Base-by-base conservation (phyloP, 2,113 vertebrate species). In the Heterocephalus glaber region DNA sequence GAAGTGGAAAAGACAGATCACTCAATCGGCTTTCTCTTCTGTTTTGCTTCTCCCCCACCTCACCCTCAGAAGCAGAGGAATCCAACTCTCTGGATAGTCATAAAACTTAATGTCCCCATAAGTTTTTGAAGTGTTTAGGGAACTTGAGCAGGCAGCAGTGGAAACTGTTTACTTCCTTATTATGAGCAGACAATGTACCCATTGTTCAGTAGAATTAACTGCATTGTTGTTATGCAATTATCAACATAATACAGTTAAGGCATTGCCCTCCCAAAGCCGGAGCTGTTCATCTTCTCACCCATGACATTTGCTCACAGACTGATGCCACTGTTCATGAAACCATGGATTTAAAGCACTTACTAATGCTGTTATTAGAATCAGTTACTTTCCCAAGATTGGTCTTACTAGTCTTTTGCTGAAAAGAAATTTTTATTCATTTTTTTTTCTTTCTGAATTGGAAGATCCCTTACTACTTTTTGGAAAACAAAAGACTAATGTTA, bases 91-190 rank as follows among this genome's bases (percentile, higher is more conserved):
- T 26, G 26, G 30, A 35, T 70, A 13, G 38, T 85, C 33, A 44
- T 65, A 89, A 77, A 91, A 70, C 30, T 74, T 44, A 30, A 80
- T 41, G 60, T 83, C 6, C 38, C 41, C 19, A 2, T 24, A 81
- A 84, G 30, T 74, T 41, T 47, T 86, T 12, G 54, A n/a, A 89
- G 54, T 72, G 58, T 92, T 90, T 91, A 58, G 58, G 79, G 94
- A 95, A 77, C 87, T 93, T 89, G 87, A 47, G 70, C 44, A 65
- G 35, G 72, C 79, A 90, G 81, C 95, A 61, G 30, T 95, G 63
- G 76, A 72, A 82, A 65, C n/a, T 89, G 52, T 95, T 87, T 68
- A 81, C 92, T 96, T 97, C 96, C 95, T 90, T 76, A 13, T 90
- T 72, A 7, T 35, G 60, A 70, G 77, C 66, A 76, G 26, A 95